Conservation (phyloP, 2,113 vertebrate species). For the Dasyornis broadbenti region DNA sequence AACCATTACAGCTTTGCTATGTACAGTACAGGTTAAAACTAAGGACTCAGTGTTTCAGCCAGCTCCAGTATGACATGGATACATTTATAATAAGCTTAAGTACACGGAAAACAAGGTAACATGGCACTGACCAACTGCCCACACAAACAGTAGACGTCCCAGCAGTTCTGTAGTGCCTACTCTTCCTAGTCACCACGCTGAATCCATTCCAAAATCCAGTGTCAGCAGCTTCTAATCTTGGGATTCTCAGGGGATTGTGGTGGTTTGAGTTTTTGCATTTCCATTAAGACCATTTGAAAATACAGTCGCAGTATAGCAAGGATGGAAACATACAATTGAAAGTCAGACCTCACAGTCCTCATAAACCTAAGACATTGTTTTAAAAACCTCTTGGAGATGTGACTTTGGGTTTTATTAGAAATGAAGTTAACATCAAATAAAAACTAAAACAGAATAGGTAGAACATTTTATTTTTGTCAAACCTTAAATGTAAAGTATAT, state of each 20-base stretch:
- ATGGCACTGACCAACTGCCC: background rate
- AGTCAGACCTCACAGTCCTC: background rate
- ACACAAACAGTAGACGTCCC: background rate
- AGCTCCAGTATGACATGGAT: background rate
- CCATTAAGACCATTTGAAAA: background rate
- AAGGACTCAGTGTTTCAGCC: background rate
- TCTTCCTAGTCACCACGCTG: background rate
- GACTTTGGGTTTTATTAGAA: slow-evolving; percentile 1
- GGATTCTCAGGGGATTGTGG: rapidly evolving
- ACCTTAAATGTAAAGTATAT: slow-evolving; percentile 48
- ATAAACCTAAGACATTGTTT: background rate
- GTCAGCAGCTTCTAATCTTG: background rate
- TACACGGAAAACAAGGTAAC: background rate
- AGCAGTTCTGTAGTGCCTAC: background rate
- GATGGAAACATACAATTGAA: background rate
- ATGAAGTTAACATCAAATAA: slow-evolving; percentile 26
- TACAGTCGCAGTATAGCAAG: background rate
- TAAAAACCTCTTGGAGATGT: background rate
- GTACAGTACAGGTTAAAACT: background rate
- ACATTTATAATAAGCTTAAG: background rate
- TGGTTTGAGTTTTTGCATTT: background rate
- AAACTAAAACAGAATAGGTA: slow-evolving; percentile 35
- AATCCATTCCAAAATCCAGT: background rate
- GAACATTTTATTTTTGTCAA: slow-evolving; percentile 59
- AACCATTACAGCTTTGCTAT: background rate